Base-by-base conservation (phyloP, 2,888 invertebrate genomes). In the Rhorus exstirpatorius region DNA sequence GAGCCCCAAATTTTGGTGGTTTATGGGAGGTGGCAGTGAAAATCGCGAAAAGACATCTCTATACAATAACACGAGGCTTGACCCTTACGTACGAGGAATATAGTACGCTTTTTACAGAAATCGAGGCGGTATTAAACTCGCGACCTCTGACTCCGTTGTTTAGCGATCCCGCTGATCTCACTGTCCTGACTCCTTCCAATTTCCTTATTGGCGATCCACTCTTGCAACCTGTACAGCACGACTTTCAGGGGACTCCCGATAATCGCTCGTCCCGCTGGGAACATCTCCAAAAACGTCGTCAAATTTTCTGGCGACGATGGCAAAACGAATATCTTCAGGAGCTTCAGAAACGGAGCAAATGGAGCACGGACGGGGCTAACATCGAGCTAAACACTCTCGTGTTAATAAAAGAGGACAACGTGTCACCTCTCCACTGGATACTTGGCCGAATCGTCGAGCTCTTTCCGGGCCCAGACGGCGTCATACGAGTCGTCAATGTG, bases 181-280 rank as follows among this genome's bases (percentile, higher is more conserved):
- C 55, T 1, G 61, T 84, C 0, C 78, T 90, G 0, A 89, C 89
- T 0, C 90, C 90, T 44, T 87, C 86, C 0, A 90, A 90, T 67
- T 89, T 90, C 71, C 81, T 91, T 0, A 86, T 88, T 51, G 89
- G 88, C 14, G 68, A 61, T 46, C 68, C 87, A 24, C 67, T 88
- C 0, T 83, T 67, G 1, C 68, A 81, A 0, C 35, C 88, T 0
- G 83, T 86, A 0, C 84, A 88, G n/a, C 81, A 78, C 0, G 72
- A 86, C 31, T 17, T 86, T 1, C 21, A 17, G 0, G 49, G 86
- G 3, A 21, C 53, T 1, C 61, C 81, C 0, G 60, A 71, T 1
- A 84, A 84, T 68, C 24, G 67, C 1, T 26, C 83, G 4, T 80
- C 84, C 0, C 35, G 83, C 4, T 85, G 85, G 85, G 60, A 85